Evolutionary conservation across 1,140 invertebrate genomes (phyloP).

Genomic region (Aricia agestis): DNA sequence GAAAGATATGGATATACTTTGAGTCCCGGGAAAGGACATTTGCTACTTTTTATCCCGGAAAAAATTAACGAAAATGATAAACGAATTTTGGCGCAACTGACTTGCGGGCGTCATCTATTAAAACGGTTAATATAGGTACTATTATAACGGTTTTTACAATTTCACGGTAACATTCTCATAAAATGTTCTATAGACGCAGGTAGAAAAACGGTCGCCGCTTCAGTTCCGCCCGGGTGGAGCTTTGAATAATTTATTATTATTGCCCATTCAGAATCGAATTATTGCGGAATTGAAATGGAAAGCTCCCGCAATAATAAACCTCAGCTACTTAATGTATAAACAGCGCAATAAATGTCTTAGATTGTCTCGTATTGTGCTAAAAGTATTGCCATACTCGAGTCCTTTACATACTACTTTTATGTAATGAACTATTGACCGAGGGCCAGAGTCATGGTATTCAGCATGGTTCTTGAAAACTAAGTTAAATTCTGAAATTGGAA

Average conservation of each 20-base stretch:
- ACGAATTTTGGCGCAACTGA: too few species aligned
- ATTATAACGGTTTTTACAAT: not conserved
- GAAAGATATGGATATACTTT: too few species aligned
- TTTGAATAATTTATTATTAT: constrained; percentile 29
- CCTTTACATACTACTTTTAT: not conserved
- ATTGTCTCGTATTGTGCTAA: not conserved
- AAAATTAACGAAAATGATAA: too few species aligned
- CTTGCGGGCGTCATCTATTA: too few species aligned
- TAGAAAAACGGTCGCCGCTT: constrained; percentile 14
- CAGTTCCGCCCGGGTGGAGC: constrained; percentile 6
- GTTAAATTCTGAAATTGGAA: too few species aligned
- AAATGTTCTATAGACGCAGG: not conserved
- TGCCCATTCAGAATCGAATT: constrained; percentile 24
- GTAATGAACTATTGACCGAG: too few species aligned
- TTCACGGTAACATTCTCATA: not conserved
- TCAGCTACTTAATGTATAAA: not conserved
- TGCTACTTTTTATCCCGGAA: too few species aligned
- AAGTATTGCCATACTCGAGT: not conserved
- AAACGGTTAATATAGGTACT: too few species aligned
- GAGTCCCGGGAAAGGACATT: too few species aligned
- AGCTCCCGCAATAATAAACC: constrained; percentile 17
- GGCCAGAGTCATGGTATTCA: too few species aligned
- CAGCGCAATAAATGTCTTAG: not conserved
- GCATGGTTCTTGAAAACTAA: too few species aligned
- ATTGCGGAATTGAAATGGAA: constrained; percentile 24